Evolutionary conservation across 2,113 vertebrate genomes (phyloP).

Genomic region (Bufo bufo): DNA sequence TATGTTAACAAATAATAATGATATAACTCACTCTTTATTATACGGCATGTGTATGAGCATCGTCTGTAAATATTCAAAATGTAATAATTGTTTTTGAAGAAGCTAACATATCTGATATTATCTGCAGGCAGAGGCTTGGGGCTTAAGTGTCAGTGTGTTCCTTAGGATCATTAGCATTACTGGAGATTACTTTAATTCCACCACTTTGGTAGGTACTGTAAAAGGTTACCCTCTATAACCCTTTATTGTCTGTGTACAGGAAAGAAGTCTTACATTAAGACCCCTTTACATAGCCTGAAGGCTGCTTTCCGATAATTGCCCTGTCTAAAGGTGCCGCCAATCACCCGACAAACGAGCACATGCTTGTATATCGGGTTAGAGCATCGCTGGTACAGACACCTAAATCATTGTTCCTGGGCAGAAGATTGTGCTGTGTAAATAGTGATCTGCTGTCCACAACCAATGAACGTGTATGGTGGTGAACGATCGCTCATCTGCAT

Average conservation of each 20-base stretch:
- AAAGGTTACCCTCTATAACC: conserved; percentile 40
- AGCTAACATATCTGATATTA: conserved; percentile 11
- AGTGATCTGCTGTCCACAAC: too few species aligned
- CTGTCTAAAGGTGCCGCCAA: too few species aligned
- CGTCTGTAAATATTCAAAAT: not conserved
- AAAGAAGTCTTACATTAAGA: not conserved
- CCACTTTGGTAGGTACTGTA: conserved; percentile 8
- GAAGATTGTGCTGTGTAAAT: too few species aligned
- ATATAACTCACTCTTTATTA: not conserved
- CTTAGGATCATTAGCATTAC: conserved; percentile 42
- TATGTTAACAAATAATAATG: too few species aligned
- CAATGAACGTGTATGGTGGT: too few species aligned
- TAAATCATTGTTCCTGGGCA: too few species aligned
- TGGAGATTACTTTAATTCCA: conserved; percentile 42
- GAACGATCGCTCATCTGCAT: too few species aligned
- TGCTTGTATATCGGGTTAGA: too few species aligned
- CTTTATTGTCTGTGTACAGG: not conserved
- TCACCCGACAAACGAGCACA: too few species aligned
- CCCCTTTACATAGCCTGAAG: too few species aligned
- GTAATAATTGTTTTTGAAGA: not conserved
- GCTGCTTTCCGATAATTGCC: too few species aligned
- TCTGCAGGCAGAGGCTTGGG: conserved; percentile 9
- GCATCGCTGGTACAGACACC: too few species aligned
- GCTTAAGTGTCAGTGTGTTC: conserved; percentile 33
- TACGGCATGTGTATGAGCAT: not conserved